A percentile compares a stretch with the other conserved stretches of the same genome.
Evolutionary conservation across 2,113 vertebrate genomes (phyloP).

Genomic region (Mobula hypostoma): DNA sequence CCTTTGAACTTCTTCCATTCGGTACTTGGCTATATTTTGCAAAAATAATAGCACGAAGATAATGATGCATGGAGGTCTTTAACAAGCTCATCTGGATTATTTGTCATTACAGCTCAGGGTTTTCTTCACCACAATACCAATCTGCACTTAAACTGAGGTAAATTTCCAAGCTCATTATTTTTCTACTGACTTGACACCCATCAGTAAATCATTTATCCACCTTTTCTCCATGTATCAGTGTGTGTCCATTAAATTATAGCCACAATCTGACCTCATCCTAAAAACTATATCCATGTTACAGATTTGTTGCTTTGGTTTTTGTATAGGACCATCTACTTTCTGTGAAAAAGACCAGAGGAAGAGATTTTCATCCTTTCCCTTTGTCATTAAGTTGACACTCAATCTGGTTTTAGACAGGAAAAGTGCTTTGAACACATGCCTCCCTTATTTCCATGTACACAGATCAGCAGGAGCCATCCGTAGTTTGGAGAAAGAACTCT

Average conservation of each 20-base stretch:
- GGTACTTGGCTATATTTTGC: neutral
- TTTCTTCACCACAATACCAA: neutral
- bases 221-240: neutral
- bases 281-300: neutral
- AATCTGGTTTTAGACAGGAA: too few relatives aligned
- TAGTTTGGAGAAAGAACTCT: too few relatives aligned
- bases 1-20: neutral
- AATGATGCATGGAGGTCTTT: neutral
- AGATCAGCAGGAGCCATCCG: too few relatives aligned
- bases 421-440: too few relatives aligned
- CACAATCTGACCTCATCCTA: neutral
- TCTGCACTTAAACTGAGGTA: neutral
- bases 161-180: neutral
- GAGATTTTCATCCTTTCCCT: too few relatives aligned
- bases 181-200: neutral
- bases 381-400: too few relatives aligned
- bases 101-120: neutral
- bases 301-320: too few relatives aligned
- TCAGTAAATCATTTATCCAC: neutral
- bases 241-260: too few relatives aligned
- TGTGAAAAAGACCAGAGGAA: too few relatives aligned
- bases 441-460: too few relatives aligned
- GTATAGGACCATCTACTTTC: too few relatives aligned
- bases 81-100: neutral
- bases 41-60: neutral